phyloP scores from a whole-genome alignment of 1,140 invertebrate species.

The Drosophila kohkoa region DNA sequence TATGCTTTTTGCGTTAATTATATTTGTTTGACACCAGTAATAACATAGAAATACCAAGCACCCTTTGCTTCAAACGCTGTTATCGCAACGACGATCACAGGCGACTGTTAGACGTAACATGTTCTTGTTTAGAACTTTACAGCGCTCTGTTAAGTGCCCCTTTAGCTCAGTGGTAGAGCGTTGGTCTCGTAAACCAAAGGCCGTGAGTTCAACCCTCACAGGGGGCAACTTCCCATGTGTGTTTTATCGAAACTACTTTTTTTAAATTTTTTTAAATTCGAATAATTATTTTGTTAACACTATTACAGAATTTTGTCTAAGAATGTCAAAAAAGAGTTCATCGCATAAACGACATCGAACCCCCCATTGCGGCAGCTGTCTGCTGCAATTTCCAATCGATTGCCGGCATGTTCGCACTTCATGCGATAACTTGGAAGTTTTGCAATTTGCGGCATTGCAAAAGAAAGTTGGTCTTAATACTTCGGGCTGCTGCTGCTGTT shows the following conservation, averaged over 20 bases:
- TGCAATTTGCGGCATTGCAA: conserved; percentile 80
- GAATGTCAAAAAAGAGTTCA: conserved; percentile 25
- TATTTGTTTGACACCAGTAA: not conserved
- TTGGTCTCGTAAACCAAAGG: conserved; percentile 97
- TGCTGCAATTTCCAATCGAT: conserved; percentile 80
- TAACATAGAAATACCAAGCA: too few relatives aligned
- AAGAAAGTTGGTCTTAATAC: conserved; percentile 76
- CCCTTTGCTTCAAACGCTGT: conserved; percentile 2
- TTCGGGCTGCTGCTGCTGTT: conserved; percentile 20
- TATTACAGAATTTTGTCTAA: conserved; percentile 21
- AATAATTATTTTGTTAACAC: conserved; percentile 6
- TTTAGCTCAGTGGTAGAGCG: conserved; percentile 97
- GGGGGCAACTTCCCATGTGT: conserved; percentile 45
- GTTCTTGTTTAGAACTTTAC: conserved; percentile 17
- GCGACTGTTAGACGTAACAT: conserved; percentile 18
- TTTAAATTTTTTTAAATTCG: conserved; percentile 23
- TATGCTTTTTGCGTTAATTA: not conserved
- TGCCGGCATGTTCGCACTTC: conserved; percentile 79
- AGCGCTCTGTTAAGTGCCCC: conserved; percentile 58
- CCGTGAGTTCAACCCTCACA: conserved; percentile 94
- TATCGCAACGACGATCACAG: conserved; percentile 36
- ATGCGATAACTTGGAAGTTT: conserved; percentile 80
- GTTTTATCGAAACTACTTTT: conserved; percentile 7
- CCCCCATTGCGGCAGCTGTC: conserved; percentile 50
- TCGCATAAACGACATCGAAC: not conserved